Evolutionary conservation across 2,888 invertebrate genomes (phyloP).

Genomic region (Apocheima hispidaria): DNA sequence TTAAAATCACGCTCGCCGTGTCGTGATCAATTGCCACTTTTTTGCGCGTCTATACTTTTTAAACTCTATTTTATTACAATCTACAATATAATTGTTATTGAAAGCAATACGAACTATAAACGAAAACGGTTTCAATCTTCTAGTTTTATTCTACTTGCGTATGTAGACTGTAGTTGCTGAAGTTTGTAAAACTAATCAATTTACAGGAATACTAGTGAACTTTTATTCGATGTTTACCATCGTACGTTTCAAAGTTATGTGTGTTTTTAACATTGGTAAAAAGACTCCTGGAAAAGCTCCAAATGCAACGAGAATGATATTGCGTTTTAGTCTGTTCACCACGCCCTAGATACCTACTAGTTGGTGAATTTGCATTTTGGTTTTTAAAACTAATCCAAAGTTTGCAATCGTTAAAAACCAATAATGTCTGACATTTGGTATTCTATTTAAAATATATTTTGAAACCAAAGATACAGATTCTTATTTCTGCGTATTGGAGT

Average conservation of each 20-base stretch:
- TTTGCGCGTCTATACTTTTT: too few relatives aligned
- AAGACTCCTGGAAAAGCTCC: slow-evolving; percentile 48
- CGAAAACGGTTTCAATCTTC: too few relatives aligned
- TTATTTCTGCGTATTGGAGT: not conserved
- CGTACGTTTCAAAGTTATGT: slow-evolving; percentile 40
- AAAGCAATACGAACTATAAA: too few relatives aligned
- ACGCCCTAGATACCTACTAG: too few relatives aligned
- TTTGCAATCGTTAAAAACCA: not conserved
- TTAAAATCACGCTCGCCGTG: slow-evolving; percentile 37
- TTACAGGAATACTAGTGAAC: slow-evolving; percentile 26
- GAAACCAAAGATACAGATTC: not conserved
- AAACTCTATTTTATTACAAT: too few relatives aligned
- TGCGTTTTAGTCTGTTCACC: slow-evolving; percentile 29
- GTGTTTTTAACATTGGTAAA: slow-evolving; percentile 46
- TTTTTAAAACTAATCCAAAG: slow-evolving; percentile 32
- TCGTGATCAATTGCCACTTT: slow-evolving; percentile 7
- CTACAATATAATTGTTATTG: too few relatives aligned
- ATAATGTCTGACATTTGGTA: too few relatives aligned
- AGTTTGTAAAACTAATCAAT: slow-evolving; percentile 45
- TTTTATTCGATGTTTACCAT: slow-evolving; percentile 39
- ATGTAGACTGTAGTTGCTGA: slow-evolving; percentile 1
- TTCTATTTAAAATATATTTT: not conserved
- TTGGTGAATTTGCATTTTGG: slow-evolving; percentile 32
- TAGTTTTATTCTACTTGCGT: not conserved
- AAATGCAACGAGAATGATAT: slow-evolving; percentile 47